phyloP scores from a whole-genome alignment of 2,113 vertebrate species.

The Notothenia coriiceps region DNA sequence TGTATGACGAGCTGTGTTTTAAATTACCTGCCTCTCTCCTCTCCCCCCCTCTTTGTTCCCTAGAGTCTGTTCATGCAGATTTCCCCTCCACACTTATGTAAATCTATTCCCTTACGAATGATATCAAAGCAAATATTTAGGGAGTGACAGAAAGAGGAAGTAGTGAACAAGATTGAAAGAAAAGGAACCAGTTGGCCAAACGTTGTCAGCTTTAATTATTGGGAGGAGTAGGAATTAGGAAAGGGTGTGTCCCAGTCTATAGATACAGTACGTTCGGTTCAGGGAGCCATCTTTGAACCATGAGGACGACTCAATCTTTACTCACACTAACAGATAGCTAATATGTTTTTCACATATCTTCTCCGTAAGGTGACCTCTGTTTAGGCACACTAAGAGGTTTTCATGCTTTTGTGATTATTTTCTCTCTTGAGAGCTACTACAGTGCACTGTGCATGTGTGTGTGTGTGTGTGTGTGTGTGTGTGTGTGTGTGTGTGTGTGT shows the following conservation, averaged over 20 bases:
- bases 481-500: neutral
- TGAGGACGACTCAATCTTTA: neutral
- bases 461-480: neutral
- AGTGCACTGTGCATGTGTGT: slow-evolving; percentile 2
- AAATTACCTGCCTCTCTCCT: neutral
- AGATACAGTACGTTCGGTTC: slow-evolving; percentile 7
- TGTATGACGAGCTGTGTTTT: neutral
- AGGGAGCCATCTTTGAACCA: neutral
- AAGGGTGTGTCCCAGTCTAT: slow-evolving; percentile 7
- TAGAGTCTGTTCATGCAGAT: slow-evolving; percentile 30
- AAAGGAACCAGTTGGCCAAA: slow-evolving; percentile 24
- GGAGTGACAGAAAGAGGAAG: slow-evolving; percentile 42
- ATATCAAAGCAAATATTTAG: slow-evolving; percentile 69
- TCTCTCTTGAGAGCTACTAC: slow-evolving; percentile 17
- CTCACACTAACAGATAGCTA: neutral
- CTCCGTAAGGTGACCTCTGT: slow-evolving; percentile 33
- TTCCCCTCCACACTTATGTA: slow-evolving; percentile 59
- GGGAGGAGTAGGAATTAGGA: neutral
- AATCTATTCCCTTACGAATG: slow-evolving; percentile 54
- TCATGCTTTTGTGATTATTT: slow-evolving; percentile 27
- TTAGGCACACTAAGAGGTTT: neutral
- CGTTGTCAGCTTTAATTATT: neutral
- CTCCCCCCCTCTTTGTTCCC: neutral
- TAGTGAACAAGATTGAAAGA: slow-evolving; percentile 29
- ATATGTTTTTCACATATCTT: slow-evolving; percentile 1